phyloP scores from a whole-genome alignment of 1,140 invertebrate species.

The Panagrolaimus sp. region DNA sequence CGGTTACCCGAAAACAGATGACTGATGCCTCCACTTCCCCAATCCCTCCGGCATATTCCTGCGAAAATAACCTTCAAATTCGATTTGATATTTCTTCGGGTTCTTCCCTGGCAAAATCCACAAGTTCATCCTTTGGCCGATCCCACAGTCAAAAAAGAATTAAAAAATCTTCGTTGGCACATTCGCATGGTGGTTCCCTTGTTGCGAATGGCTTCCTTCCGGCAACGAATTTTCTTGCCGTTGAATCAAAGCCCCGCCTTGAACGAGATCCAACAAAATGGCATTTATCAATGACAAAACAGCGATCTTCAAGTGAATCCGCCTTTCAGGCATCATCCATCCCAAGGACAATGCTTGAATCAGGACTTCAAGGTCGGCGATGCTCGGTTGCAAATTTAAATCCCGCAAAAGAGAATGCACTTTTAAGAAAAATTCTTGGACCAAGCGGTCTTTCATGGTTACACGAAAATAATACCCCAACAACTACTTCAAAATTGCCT shows the following conservation, averaged over 20 bases:
- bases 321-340: conserved; percentile 27
- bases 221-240: not conserved
- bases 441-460: conserved; percentile 46
- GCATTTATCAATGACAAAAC: conserved; percentile 36
- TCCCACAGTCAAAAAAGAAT: not conserved
- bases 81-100: conserved; percentile 23
- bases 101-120: conserved; percentile 25
- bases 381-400: conserved; percentile 41
- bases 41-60: conserved; percentile 6
- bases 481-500: too few relatives aligned
- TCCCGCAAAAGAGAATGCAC: conserved; percentile 42
- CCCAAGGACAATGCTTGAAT: conserved; percentile 8
- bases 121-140: conserved; percentile 19
- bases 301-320: conserved; percentile 30
- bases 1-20: not conserved
- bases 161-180: not conserved
- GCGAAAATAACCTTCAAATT: conserved; percentile 24
- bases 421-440: conserved; percentile 47
- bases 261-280: conserved; percentile 30
- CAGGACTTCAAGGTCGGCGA: conserved; percentile 21
- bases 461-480: too few relatives aligned
- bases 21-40: not conserved
- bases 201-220: conserved; percentile 29
- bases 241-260: conserved; percentile 2
- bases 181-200: conserved; percentile 12